phyloP scores from a whole-genome alignment of 2,888 invertebrate genomes.

The Dasypogon diadema region DNA sequence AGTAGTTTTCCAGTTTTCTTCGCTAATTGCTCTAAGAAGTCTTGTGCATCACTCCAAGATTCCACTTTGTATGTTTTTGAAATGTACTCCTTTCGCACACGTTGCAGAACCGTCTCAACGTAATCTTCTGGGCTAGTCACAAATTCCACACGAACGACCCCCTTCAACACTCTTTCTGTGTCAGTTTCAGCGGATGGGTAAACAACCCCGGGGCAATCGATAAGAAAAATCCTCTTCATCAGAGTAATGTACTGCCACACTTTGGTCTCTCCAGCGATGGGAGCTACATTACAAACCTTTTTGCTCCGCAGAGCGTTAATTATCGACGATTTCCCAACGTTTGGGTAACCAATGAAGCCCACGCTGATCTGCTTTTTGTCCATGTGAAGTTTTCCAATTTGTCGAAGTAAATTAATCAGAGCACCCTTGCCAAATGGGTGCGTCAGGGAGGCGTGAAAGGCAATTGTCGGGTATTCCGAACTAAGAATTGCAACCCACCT shows the following conservation, averaged over 20 bases:
- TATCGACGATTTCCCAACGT: slow-evolving; percentile 98
- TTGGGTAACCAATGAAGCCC: slow-evolving; percentile 98
- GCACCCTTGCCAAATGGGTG: slow-evolving; percentile 99
- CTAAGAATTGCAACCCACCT: slow-evolving; percentile 96
- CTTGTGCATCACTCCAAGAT: slow-evolving; percentile 82
- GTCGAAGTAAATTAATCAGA: slow-evolving; percentile 93
- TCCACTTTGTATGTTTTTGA: slow-evolving; percentile 89
- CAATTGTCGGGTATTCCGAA: slow-evolving; percentile 95
- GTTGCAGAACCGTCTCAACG: slow-evolving; percentile 84
- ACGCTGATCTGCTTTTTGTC: slow-evolving; percentile 99
- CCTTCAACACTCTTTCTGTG: slow-evolving; percentile 94
- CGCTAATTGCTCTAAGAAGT: slow-evolving; percentile 94
- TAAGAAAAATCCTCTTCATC: slow-evolving; percentile 96
- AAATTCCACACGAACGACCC: slow-evolving; percentile 96
- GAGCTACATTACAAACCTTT: slow-evolving; percentile 98
- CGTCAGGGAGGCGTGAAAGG: slow-evolving; percentile 98
- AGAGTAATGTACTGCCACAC: slow-evolving; percentile 99
- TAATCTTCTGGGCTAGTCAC: slow-evolving; percentile 96
- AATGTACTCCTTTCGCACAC: slow-evolving; percentile 91
- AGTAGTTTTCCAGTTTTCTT: slow-evolving; percentile 87
- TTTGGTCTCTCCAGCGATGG: slow-evolving; percentile 97
- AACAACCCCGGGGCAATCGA: slow-evolving; percentile 99
- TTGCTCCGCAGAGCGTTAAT: slow-evolving; percentile 96
- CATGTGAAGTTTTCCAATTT: slow-evolving; percentile 93
- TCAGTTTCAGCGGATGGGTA: slow-evolving; percentile 97